Evolutionary conservation across 2,113 vertebrate species (phyloP), one percentile per base, ranked within the genome.

Genomic region (Numida meleagris): DNA sequence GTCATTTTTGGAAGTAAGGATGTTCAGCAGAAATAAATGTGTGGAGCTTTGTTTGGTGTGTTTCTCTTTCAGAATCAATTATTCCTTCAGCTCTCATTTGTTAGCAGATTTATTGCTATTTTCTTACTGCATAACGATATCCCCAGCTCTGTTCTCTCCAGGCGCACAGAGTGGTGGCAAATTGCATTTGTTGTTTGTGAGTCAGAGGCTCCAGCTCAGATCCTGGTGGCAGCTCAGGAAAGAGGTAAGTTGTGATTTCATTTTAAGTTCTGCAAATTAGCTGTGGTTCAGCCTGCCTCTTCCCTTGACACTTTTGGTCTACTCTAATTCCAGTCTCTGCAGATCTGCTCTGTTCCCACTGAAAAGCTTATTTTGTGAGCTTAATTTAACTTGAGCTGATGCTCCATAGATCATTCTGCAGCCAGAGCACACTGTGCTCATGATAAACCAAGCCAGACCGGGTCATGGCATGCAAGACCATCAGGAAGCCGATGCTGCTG

Each of bases 111-210:
- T 73, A 65, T 57, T 68, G 77, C 66, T 88, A 36, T 72, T 73
- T 68, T 82, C 83, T 75, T n/a, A n/a, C 77, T 8, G 42, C 79
- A 94, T 58, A 79, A 67, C 79, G 79, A 91, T 88, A 43, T n/a
- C 21, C 29, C 79, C 75, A 50, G 0, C 6, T 78, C 75, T 42
- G 53, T 33, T 48, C 45, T 80, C 82, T 66, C 63, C 27, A 42
- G 82, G 16, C 17, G 7, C 63, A 79, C 51, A 12, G 40, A 40
- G 20, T 16, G 19, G 55, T 34, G 79, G 59, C 25, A 91, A 58
- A 88, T 68, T 43, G 18, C 15, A n/a, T 61, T 76, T 48, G 51
- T 34, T 25, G 55, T 48, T 58, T 12, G 34, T 42, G 78, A 91
- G 61, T 76, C 84, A 72, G 38, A 68, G 43, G 43, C 51, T 89